These are phyloP conservation scores for Nothoprocta pentlandii DNA, from an alignment of 2,113 vertebrate genomes.

Conservation along the genomic window DNA sequence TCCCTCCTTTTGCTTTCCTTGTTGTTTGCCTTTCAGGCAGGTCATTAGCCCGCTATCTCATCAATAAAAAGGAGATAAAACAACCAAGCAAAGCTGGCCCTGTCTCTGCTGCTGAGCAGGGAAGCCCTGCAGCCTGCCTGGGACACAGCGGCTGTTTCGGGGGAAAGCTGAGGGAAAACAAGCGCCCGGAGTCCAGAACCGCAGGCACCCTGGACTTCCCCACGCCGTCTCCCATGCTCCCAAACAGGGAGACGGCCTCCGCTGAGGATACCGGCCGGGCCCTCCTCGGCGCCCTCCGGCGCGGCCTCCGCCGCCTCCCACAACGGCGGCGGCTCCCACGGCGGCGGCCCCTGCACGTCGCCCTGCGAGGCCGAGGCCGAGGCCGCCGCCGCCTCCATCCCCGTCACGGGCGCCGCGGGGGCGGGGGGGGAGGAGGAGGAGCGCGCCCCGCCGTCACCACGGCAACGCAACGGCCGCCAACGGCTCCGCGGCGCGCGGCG, in stretches of 20 bases:
- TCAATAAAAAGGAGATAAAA: neutral
- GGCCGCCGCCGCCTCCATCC: neutral
- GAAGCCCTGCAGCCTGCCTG: no score
- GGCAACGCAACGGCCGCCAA: conserved; percentile 52
- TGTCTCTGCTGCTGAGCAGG: no score
- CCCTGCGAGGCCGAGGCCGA: neutral
- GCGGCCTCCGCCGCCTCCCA: neutral
- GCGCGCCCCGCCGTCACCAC: neutral
- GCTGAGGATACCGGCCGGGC: conserved; percentile 23
- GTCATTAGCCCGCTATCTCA: neutral
- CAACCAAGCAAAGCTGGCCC: no score
- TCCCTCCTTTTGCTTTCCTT: neutral
- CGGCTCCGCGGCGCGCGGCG: neutral
- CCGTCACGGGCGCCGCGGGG: neutral
- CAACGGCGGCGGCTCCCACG: neutral
- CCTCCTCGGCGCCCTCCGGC: neutral
- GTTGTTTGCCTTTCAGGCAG: neutral
- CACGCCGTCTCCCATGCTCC: neutral
- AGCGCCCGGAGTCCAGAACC: fast-evolving
- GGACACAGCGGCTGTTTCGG: neutral
- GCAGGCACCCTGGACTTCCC: neutral
- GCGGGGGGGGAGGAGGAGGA: neutral
- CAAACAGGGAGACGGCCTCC: neutral
- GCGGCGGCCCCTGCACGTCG: neutral
- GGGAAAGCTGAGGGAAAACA: neutral